Evolutionary conservation across 2,113 vertebrate species (phyloP), one percentile per base, ranked within the genome.

Genomic region (Bos javanicus): DNA sequence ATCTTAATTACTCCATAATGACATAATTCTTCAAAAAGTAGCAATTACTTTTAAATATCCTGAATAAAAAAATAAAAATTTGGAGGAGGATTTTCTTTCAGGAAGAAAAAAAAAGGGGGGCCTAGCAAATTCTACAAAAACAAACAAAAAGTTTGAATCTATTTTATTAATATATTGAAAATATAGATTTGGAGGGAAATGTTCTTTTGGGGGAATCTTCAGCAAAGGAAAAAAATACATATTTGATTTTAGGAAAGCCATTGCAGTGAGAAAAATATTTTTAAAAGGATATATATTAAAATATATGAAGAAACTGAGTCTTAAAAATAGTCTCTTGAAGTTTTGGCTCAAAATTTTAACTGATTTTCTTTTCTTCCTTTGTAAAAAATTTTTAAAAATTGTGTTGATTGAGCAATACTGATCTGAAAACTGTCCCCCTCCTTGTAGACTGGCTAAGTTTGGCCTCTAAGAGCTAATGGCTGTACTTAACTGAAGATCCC

Each of bases 1-100:
- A 97, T 95, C 62, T 96, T 96, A 94, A 95, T 95, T 89, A 96
- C 9, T 93, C 33, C n/a, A 59, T 92, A 91, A 64, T 88, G 16
- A 91, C 15, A 96, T 30, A 97, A 87, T 89, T 52, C 87, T 95
- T 93, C 36, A 93, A 94, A 87, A 94, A 91, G 13, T 91, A 94
- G 36, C 86, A 88, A 97, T 97, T 16, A 59, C 82, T 97, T 95
- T 88, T 26, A 95, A 95, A 94, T 94, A 81, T 86, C 50, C 36
- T 94, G 46, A 84, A 81, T 64, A 88, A 91, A 85, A 85, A 90
- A 91, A 52, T 36, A 56, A 26, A 91, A 84, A 23, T 80, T 94
- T 91, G 17, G 46, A 43, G 11, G 91, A 90, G 8, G 74, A 57
- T 59, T 9, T 64, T 91, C 23, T 95, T 90, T 92, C n/a, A 84